Evolutionary conservation across 2,113 vertebrate species (phyloP).

Genomic region (Bothrops jararaca): DNA sequence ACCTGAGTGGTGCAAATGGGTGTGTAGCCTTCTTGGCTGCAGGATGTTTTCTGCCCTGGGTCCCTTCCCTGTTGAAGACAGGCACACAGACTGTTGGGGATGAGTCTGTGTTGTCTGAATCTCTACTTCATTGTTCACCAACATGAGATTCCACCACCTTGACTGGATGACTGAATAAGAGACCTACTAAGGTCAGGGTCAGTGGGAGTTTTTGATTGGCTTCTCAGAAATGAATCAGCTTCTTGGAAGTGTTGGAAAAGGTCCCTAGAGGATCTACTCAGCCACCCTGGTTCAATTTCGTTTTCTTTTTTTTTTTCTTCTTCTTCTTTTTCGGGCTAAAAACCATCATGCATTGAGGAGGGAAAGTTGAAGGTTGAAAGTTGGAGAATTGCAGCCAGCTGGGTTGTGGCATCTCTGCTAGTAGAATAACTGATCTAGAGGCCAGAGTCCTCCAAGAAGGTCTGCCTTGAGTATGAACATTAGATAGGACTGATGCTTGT

Average conservation of each 20-base stretch:
- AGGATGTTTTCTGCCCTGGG: too few species aligned
- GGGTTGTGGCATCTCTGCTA: too few species aligned
- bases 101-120: too few species aligned
- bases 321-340: neutral
- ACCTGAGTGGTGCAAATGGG: too few species aligned
- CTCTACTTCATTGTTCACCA: conserved; percentile 52
- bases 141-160: conserved; percentile 56
- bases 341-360: neutral
- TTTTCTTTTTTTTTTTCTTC: neutral
- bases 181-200: conserved; percentile 50
- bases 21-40: too few species aligned
- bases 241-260: neutral
- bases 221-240: too few species aligned
- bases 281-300: neutral
- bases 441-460: neutral
- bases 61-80: too few species aligned
- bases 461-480: too few species aligned
- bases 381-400: neutral
- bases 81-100: too few species aligned
- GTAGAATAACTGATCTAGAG: neutral
- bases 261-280: neutral
- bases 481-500: neutral
- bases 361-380: too few species aligned
- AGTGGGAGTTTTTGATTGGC: neutral
- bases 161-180: conserved; percentile 41